Percentiles rank a stretch among this genome's conserved stretches.
Conservation (phyloP, 2,888 invertebrate species). For the Dascillus cervinus region DNA sequence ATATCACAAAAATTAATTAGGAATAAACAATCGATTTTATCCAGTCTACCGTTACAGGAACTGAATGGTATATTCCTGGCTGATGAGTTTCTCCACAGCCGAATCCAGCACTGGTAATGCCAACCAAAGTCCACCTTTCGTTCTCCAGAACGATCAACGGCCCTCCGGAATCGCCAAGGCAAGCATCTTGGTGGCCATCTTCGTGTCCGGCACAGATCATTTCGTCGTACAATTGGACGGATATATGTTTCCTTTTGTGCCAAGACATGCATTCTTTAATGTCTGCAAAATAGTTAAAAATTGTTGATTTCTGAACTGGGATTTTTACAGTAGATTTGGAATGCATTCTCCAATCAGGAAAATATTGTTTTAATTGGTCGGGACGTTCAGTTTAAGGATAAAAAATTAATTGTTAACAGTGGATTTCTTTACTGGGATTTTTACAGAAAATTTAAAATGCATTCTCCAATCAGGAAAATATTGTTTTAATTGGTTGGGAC, state of each 20-base stretch:
- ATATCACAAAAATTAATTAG: slow-evolving; percentile 13
- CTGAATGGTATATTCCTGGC: slow-evolving; percentile 80
- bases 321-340: no score
- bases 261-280: slow-evolving; percentile 68
- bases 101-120: slow-evolving; percentile 80
- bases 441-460: no score
- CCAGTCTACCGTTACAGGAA: slow-evolving; percentile 63
- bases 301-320: no score
- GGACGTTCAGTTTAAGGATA: no score
- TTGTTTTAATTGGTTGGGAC: no score
- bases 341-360: no score
- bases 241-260: slow-evolving; percentile 75
- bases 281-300: slow-evolving; percentile 47
- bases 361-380: no score
- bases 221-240: slow-evolving; percentile 64
- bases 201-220: slow-evolving; percentile 84
- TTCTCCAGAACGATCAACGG: slow-evolving; percentile 62
- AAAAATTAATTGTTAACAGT: no score
- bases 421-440: no score
- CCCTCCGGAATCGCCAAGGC: slow-evolving; percentile 76
- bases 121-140: slow-evolving; percentile 68
- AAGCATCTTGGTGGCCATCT: slow-evolving; percentile 75
- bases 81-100: slow-evolving; percentile 81
- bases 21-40: slow-evolving; percentile 50
- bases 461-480: no score